These are phyloP conservation scores for Catharus fuscescens DNA, from an alignment of 2,113 vertebrate species.

Conservation along the genomic window DNA sequence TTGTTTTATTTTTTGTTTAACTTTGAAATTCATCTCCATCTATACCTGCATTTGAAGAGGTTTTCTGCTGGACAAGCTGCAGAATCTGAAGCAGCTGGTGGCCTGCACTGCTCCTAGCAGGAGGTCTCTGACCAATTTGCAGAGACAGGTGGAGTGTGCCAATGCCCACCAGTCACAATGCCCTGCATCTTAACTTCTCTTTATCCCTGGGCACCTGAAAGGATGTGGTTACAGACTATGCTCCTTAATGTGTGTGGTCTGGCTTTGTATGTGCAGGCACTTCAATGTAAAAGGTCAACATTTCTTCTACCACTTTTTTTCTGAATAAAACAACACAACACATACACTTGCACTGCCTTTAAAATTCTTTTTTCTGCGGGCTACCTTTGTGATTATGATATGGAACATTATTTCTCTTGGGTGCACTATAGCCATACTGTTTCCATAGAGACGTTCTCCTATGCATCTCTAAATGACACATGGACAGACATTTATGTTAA, in stretches of 20 bases:
- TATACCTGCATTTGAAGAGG: not conserved
- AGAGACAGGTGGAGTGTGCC: not conserved
- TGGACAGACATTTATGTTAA: not conserved
- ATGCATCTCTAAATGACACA: not conserved
- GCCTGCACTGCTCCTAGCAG: not conserved
- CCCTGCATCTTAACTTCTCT: not conserved
- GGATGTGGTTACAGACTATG: not conserved
- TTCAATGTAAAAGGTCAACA: not conserved
- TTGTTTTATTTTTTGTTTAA: not conserved
- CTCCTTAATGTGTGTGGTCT: not conserved
- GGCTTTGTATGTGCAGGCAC: not conserved
- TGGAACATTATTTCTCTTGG: not conserved
- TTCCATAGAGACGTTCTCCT: slow-evolving; percentile 56
- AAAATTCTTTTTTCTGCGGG: not conserved
- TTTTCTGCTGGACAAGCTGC: not conserved
- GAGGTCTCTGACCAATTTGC: not conserved
- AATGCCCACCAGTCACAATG: not conserved
- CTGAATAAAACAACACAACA: not conserved
- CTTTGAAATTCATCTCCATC: not conserved
- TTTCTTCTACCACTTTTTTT: not conserved
- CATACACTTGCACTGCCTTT: not conserved
- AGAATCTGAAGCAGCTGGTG: not conserved
- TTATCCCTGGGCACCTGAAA: not conserved
- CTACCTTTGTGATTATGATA: not conserved
- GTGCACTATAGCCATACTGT: not conserved